phyloP scores from a whole-genome alignment of 2,797 vertebrate genomes.

The Karalla daura region DNA sequence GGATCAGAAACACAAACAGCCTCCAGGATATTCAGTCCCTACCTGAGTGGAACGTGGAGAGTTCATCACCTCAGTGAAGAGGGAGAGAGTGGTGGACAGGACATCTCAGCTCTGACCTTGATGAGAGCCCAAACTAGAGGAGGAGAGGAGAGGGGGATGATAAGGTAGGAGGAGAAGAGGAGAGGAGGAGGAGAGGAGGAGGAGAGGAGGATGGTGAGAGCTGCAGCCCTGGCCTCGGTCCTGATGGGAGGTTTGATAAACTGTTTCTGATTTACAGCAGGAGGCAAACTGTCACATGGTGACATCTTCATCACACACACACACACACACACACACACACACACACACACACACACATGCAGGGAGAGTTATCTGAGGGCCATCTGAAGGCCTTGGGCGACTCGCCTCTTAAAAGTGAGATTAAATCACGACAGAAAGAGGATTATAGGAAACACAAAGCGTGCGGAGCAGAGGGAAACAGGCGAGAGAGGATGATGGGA shows the following conservation, averaged over 20 bases:
- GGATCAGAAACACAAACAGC: too few species aligned
- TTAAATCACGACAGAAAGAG: constrained; percentile 53
- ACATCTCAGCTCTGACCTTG: background rate
- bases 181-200: background rate
- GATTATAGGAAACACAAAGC: constrained; percentile 68
- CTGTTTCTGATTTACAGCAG: constrained; percentile 15
- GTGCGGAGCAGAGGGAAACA: background rate
- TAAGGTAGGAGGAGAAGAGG: background rate
- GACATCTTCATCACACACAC: background rate
- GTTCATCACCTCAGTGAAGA: background rate
- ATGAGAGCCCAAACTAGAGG: background rate
- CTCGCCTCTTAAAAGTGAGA: constrained; percentile 48
- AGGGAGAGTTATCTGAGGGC: constrained; percentile 53
- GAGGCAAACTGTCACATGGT: background rate
- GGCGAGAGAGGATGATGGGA: background rate
- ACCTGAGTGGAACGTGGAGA: too few species aligned
- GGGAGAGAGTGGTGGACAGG: background rate
- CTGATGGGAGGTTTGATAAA: background rate
- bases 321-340: background rate
- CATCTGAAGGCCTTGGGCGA: constrained; percentile 57
- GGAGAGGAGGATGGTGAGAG: background rate
- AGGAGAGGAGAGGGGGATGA: fast-evolving
- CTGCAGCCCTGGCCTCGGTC: constrained; percentile 8
- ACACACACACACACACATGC: background rate
- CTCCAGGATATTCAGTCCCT: too few species aligned